Conservation (phyloP, 2,797 vertebrate species). For the Nyctibius grandis region DNA sequence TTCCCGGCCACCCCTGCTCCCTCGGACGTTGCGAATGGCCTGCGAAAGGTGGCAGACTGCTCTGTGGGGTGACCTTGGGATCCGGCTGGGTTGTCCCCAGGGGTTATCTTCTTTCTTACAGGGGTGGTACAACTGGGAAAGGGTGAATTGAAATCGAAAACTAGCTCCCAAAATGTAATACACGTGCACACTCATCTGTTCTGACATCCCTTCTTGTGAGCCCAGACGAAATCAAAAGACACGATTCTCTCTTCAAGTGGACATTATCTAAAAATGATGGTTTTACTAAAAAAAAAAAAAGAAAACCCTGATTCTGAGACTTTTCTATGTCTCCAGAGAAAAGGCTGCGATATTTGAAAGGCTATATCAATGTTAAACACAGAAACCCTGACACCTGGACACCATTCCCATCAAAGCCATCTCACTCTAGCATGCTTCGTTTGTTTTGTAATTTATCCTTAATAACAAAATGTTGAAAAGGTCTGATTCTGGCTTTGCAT, state of each 20-base stretch:
- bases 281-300: background rate
- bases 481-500: background rate
- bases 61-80: fast-evolving
- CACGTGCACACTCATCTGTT: fast-evolving
- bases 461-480: slow-evolving; percentile 9
- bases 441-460: background rate
- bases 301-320: background rate
- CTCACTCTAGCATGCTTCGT: background rate
- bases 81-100: too few species aligned
- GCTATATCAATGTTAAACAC: background rate
- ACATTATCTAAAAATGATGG: background rate
- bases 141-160: background rate
- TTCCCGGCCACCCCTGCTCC: background rate
- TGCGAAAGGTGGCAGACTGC: background rate
- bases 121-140: background rate
- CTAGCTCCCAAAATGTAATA: background rate
- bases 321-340: background rate
- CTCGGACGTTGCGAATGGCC: background rate
- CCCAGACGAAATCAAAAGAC: background rate
- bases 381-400: background rate
- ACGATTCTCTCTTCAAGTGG: background rate
- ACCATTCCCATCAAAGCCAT: background rate
- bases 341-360: background rate
- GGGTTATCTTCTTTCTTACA: background rate
- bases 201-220: background rate